A percentile compares a stretch with the other conserved stretches of the same genome.
These are phyloP conservation scores for Oncopodura yosiiana DNA, from an alignment of 1,140 invertebrate genomes.

Conservation along the genomic window DNA sequence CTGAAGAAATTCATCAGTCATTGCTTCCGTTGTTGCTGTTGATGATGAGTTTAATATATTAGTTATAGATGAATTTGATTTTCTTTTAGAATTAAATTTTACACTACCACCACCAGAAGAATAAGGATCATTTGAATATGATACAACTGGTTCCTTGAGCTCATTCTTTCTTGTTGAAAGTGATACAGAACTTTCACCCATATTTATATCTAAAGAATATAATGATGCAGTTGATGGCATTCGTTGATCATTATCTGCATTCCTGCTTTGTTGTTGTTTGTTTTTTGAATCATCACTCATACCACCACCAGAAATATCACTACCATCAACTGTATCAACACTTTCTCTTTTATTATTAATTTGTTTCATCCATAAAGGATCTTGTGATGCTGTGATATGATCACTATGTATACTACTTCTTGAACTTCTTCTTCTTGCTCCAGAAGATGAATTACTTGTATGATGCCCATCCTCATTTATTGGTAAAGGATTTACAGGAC, in stretches of 20 bases:
- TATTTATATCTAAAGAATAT: slow-evolving; percentile 56
- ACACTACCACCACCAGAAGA: too few species aligned
- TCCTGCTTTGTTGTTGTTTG: background rate
- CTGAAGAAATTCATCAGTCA: slow-evolving; percentile 37
- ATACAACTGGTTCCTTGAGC: slow-evolving; percentile 16
- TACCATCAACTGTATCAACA: background rate
- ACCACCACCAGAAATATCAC: background rate
- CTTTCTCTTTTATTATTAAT: slow-evolving; percentile 47
- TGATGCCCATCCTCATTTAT: slow-evolving; percentile 14
- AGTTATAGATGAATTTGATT: slow-evolving; percentile 8
- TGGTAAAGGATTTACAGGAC: slow-evolving; percentile 39
- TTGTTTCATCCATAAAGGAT: slow-evolving; percentile 61
- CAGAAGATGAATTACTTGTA: background rate
- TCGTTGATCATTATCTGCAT: slow-evolving; percentile 11
- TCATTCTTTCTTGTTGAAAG: slow-evolving; percentile 36
- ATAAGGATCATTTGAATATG: slow-evolving; percentile 17
- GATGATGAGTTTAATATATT: background rate
- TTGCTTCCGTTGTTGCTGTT: slow-evolving; percentile 32
- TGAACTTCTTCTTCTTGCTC: background rate
- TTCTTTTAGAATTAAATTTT: background rate
- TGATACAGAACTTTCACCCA: slow-evolving; percentile 53
- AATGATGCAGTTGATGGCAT: slow-evolving; percentile 51
- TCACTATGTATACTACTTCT: slow-evolving; percentile 30
- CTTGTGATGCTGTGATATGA: slow-evolving; percentile 46
- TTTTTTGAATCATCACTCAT: background rate